A percentile compares a stretch with the other conserved stretches of the same genome.
phyloP scores from a whole-genome alignment of 2,113 vertebrate genomes.

The Crotalus horridus region DNA sequence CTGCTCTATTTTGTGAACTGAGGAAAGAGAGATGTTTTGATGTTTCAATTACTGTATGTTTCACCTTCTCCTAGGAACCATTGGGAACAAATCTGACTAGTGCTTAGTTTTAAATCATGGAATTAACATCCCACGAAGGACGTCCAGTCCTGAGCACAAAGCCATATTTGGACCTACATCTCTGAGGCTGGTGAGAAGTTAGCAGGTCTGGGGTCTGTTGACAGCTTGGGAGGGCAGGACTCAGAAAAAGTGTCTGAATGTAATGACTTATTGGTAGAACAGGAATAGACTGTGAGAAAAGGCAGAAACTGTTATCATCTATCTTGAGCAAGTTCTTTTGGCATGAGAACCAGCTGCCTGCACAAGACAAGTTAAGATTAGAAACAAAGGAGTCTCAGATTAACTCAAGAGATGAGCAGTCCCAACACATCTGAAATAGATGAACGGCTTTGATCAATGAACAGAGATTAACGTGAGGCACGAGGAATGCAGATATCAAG shows the following conservation, averaged over 20 bases:
- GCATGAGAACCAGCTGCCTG: neutral
- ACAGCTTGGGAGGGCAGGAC: neutral
- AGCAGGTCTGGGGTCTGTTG: neutral
- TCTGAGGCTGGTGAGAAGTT: neutral
- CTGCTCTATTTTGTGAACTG: neutral
- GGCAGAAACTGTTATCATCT: neutral
- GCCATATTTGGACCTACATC: neutral
- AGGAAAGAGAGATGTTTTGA: neutral
- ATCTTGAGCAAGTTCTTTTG: neutral
- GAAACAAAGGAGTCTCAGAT: neutral
- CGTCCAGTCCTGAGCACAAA: neutral
- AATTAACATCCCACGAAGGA: neutral
- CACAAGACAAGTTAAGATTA: neutral
- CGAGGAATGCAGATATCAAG: neutral
- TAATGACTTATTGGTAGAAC: neutral
- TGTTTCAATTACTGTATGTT: neutral
- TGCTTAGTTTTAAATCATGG: neutral
- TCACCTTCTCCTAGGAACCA: neutral
- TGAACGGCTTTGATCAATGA: neutral
- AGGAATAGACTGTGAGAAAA: neutral
- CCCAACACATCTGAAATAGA: neutral
- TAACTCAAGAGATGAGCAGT: neutral
- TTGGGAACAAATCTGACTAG: neutral
- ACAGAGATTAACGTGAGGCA: neutral
- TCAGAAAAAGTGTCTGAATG: neutral